A percentile compares a stretch with the other conserved stretches of the same genome.
Evolutionary conservation across 2,888 invertebrate species (phyloP).

Genomic region (Nephrotoma guestfalica): DNA sequence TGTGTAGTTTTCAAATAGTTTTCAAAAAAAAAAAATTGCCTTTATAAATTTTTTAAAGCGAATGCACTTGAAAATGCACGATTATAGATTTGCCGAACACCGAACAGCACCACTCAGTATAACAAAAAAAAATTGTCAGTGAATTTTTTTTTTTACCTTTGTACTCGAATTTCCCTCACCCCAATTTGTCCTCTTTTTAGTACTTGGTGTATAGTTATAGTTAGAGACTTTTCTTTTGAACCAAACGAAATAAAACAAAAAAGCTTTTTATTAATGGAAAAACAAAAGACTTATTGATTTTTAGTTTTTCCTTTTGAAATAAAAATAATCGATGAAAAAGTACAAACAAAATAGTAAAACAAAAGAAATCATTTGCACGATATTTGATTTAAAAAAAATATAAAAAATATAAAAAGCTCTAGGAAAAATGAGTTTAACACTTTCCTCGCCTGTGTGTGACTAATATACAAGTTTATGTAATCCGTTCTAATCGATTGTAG

Average conservation of each 20-base stretch:
- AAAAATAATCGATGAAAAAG: not conserved
- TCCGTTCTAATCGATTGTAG: not conserved
- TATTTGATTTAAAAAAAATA: not conserved
- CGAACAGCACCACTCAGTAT: not conserved
- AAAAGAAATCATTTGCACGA: not conserved
- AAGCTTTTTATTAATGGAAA: not conserved
- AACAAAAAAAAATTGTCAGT: not conserved
- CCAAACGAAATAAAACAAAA: not conserved
- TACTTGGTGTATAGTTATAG: not conserved
- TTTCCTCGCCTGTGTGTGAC: not conserved
- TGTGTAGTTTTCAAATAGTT: not conserved
- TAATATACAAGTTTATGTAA: not conserved
- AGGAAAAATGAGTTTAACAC: not conserved
- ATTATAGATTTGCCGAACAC: not conserved
- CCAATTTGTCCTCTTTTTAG: not conserved
- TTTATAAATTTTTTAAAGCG: not conserved
- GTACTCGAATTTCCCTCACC: not conserved
- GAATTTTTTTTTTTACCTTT: not conserved
- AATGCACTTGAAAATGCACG: not conserved
- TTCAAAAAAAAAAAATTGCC: not conserved
- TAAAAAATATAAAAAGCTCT: not conserved
- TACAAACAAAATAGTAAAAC: not conserved
- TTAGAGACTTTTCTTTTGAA: not conserved
- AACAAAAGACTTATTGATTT: not conserved
- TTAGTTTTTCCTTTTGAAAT: not conserved